Base-by-base conservation (phyloP, 2,888 invertebrate species). In the Tipula vernalis region DNA sequence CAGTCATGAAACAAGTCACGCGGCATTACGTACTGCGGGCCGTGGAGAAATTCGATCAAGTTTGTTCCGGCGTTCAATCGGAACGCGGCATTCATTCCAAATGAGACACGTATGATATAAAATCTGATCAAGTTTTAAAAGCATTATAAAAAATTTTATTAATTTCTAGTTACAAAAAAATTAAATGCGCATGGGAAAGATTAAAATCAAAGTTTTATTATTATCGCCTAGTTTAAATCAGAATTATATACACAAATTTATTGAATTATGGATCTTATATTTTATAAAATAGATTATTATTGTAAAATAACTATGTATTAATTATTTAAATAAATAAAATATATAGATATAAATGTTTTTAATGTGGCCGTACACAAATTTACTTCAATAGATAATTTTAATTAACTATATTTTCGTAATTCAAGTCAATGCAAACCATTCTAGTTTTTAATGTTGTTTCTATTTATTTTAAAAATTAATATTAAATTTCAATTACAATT, bases 1-100 rank as follows among this genome's bases (percentile, higher is more conserved):
- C 88, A 13, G 18, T 10, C 28, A 28, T 0, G 89, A 89, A 47
- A 90, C 91, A 57, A 89, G 91, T 42, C 90, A 93, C 86, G 92
- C 93, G 86, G 94, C 95, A 1, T 91, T 94, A 87, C 92, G 93
- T 87, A 94, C 94, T 0, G 94, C 94, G 0, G 92, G 94, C 28
- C 92, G 95, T 15, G 95, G 95, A 0, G 95, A 95, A 90, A 91
- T 94, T 2, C 92, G 94, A 86, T 94, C 95, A 4, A 95, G 94
- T 88, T 93, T 93, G 89, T 90, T 93, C 87, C 92, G 93, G 87
- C 91, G 93, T 87, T 92, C 92, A 83, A 89, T 92, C 12, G 91
- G 93, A 88, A 93, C 93, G 10, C 91, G 93, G 86, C 91, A 91
- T 88, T 92, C 92, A 12, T 90, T 90, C n/a, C 84, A 84, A 39